Percentiles rank a stretch among this genome's conserved stretches.
Evolutionary conservation across 2,888 invertebrate genomes (phyloP).

Genomic region (Ormyrus labotus): DNA sequence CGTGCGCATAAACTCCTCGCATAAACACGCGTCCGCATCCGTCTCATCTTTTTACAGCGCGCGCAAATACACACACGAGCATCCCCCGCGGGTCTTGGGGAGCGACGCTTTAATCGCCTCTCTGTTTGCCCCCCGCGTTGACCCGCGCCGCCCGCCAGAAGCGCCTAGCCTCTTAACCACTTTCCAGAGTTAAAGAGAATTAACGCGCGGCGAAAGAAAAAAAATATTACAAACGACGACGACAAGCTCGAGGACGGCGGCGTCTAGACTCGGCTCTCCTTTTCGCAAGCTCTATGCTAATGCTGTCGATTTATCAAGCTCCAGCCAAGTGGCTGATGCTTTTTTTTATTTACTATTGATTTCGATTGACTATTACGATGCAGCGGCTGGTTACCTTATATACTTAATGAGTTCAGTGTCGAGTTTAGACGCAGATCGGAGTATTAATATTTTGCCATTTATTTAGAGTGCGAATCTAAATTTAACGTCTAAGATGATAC

Average conservation of each 20-base stretch:
- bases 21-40: neutral
- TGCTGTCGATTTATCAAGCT: neutral
- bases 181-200: slow-evolving; percentile 58
- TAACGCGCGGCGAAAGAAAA: slow-evolving; percentile 45
- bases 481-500: neutral
- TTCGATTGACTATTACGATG: too few relatives aligned
- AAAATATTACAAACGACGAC: slow-evolving; percentile 17
- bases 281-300: slow-evolving; percentile 38
- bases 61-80: neutral
- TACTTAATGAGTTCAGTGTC: too few relatives aligned
- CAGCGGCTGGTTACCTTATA: too few relatives aligned
- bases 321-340: neutral
- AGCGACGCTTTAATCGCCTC: slow-evolving; percentile 36
- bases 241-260: neutral
- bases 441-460: too few relatives aligned
- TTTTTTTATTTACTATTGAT: neutral
- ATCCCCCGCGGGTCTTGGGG: slow-evolving; percentile 36
- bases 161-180: slow-evolving; percentile 52
- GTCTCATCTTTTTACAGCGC: neutral
- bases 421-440: too few relatives aligned
- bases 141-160: slow-evolving; percentile 7
- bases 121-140: slow-evolving; percentile 12
- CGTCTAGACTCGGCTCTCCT: slow-evolving; percentile 31
- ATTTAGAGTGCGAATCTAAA: neutral
- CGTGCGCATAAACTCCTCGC: neutral